A percentile compares a stretch with the other conserved stretches of the same genome.
Evolutionary conservation across 2,797 vertebrate species (phyloP).

Genomic region (Melanotaenia nigrans): DNA sequence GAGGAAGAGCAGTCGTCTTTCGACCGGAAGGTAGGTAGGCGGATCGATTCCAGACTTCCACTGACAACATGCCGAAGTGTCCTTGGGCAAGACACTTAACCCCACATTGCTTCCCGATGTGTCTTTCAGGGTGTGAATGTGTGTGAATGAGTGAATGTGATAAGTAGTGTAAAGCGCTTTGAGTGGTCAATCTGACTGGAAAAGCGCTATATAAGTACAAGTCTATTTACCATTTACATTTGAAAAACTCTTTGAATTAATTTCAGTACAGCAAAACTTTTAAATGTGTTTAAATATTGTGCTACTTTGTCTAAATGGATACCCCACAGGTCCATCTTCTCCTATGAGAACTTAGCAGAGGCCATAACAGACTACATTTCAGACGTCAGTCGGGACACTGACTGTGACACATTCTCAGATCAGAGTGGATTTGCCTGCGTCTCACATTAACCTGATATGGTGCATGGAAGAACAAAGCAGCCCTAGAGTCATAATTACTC

Average conservation of each 20-base stretch:
- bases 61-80: too few relatives aligned
- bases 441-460: conserved; percentile 44
- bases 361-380: conserved; percentile 34
- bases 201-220: too few relatives aligned
- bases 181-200: too few relatives aligned
- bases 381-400: conserved; percentile 43
- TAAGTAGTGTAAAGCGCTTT: too few relatives aligned
- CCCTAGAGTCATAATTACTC: conserved; percentile 77
- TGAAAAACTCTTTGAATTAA: neutral
- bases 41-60: too few relatives aligned
- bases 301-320: neutral
- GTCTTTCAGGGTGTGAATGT: too few relatives aligned
- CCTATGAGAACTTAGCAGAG: conserved; percentile 21
- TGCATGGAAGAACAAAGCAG: conserved; percentile 61
- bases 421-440: conserved; percentile 52
- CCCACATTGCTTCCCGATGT: too few relatives aligned
- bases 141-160: too few relatives aligned
- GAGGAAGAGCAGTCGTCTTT: too few relatives aligned
- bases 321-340: conserved; percentile 2
- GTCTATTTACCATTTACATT: neutral
- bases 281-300: neutral
- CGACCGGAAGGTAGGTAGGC: too few relatives aligned
- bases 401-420: conserved; percentile 32
- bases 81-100: too few relatives aligned
- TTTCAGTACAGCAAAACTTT: neutral